Evolutionary conservation across 2,113 vertebrate genomes (phyloP), one percentile per base, ranked within the genome.

Genomic region (Romanogobio albipinnatus): DNA sequence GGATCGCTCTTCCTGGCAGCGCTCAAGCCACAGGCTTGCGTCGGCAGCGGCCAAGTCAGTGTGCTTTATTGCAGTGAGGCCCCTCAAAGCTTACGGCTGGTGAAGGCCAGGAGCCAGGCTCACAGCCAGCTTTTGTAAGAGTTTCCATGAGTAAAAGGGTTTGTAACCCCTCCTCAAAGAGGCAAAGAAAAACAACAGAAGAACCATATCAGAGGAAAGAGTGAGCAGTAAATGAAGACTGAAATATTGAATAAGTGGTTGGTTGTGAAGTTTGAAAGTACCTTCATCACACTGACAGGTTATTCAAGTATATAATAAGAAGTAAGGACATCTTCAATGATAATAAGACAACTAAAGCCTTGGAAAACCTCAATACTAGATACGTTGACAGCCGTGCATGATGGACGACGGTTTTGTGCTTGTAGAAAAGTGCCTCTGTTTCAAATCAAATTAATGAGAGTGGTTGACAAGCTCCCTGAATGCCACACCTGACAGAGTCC

Each of bases 81-180:
- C 85, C 85, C 87, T 90, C 78, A 84, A 82, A 76, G 81, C 83
- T 76, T 51, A 88, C 39, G 79, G 82, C 83, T 85, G 86, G 87
- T 85, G 82, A 45, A 43, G 71, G 33, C 53, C 71, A 76, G 24
- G 43, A 76, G 80, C 83, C 39, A 73, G 78, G 81, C 85, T 88
- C 39, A 0, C 5, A 45, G 87, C 90, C 88, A 90, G 82, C 79
- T 33, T 58, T 22, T 74, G 86, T 91, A 86, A 92, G 75, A 89
- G 87, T 96, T 97, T 96, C 96, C 96, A 94, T 94, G 91, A 96
- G 93, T 92, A 94, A 94, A 95, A 88, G 81, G 89, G 90, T 94
- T 93, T 93, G 93, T 91, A 93, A 93, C 91, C 91, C 91, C 91
- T 90, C 74, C 7, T 79, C 85, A 86, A 87, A 85, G 6, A 68